Evolutionary conservation across 1,140 invertebrate genomes (phyloP).

Genomic region (Macrostomum lignano): DNA sequence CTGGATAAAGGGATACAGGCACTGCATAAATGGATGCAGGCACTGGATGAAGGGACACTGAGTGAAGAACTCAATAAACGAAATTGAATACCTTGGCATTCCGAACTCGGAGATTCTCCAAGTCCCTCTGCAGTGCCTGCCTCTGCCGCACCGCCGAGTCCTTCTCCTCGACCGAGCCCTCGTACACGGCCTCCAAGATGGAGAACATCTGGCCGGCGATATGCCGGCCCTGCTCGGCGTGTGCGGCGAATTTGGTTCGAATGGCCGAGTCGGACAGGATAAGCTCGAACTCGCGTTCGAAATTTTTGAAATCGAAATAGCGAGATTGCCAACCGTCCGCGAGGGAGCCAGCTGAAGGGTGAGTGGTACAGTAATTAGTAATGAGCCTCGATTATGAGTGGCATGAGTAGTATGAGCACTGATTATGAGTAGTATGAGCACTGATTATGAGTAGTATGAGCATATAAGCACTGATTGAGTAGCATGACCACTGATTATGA

Average conservation of each 20-base stretch:
- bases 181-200: not conserved
- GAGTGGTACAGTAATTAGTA: too few relatives aligned
- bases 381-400: too few relatives aligned
- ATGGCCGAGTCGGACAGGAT: conserved; percentile 86
- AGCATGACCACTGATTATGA: too few relatives aligned
- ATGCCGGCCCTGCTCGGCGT: not conserved
- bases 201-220: not conserved
- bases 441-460: too few relatives aligned
- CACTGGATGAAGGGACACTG: too few relatives aligned
- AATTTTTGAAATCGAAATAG: conserved; percentile 88
- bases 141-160: conserved; percentile 34
- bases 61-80: not conserved
- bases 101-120: not conserved
- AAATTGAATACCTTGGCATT: not conserved
- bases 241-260: conserved; percentile 23
- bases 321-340: conserved; percentile 62
- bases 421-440: too few relatives aligned
- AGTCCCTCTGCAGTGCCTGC: conserved; percentile 29
- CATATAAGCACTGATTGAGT: too few relatives aligned
- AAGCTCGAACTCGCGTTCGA: conserved; percentile 71
- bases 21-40: too few relatives aligned
- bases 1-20: too few relatives aligned
- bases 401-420: too few relatives aligned
- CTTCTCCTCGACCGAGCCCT: conserved; percentile 30
- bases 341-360: too few relatives aligned